phyloP scores from a whole-genome alignment of 2,797 vertebrate genomes.

The Oreochromis grahami region DNA sequence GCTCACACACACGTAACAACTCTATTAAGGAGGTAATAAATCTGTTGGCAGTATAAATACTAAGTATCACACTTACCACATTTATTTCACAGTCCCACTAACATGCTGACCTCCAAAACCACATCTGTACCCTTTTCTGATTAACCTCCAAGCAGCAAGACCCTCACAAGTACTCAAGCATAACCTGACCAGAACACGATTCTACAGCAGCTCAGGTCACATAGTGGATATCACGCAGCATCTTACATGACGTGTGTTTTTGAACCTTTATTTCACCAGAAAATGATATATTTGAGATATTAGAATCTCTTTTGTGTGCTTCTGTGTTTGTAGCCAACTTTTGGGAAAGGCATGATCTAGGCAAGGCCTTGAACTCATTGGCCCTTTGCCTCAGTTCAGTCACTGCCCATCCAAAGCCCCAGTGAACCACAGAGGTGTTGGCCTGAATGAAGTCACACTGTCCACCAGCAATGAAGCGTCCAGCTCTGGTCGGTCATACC shows the following conservation, averaged over 20 bases:
- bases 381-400: slow-evolving; percentile 18
- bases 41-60: neutral
- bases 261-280: neutral
- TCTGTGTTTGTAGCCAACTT: neutral
- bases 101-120: slow-evolving; percentile 6
- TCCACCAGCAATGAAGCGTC: slow-evolving; percentile 12
- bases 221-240: neutral
- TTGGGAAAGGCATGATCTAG: neutral
- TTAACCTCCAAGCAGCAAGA: neutral
- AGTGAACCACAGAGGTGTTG: neutral
- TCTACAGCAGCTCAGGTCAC: neutral
- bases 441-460: slow-evolving; percentile 36
- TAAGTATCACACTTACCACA: neutral
- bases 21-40: slow-evolving; percentile 1
- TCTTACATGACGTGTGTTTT: neutral
- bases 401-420: slow-evolving; percentile 6
- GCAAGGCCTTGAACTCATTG: slow-evolving; percentile 35
- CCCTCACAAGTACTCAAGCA: neutral
- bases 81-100: slow-evolving; percentile 1
- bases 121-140: neutral
- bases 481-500: slow-evolving; percentile 24
- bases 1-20: neutral
- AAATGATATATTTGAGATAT: neutral
- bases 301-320: neutral
- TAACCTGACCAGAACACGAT: neutral